These are phyloP conservation scores for Aratinga solstitialis DNA, from an alignment of 2,797 vertebrate species.

Conservation along the genomic window DNA sequence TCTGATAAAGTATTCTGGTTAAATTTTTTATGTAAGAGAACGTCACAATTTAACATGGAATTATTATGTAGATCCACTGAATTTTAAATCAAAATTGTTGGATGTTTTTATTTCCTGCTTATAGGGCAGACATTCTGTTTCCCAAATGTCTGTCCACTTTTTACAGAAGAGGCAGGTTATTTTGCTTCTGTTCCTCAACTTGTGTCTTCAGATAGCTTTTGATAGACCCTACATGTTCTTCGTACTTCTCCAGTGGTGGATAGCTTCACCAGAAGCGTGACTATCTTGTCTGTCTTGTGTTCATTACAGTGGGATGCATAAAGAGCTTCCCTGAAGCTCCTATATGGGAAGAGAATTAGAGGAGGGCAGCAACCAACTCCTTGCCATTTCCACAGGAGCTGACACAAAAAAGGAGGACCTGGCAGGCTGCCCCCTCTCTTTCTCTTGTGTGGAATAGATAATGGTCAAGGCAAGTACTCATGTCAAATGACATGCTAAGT, in stretches of 20 bases:
- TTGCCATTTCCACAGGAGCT: neutral
- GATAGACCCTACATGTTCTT: neutral
- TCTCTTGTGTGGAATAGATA: neutral
- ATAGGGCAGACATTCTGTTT: neutral
- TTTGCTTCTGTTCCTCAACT: neutral
- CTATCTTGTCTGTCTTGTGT: neutral
- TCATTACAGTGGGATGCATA: neutral
- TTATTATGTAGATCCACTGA: neutral
- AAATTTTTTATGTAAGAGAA: neutral
- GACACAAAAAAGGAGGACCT: neutral
- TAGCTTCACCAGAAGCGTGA: neutral
- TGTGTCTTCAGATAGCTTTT: neutral
- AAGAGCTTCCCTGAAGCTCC: neutral
- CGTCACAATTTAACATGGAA: neutral
- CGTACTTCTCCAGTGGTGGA: neutral
- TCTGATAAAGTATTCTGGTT: neutral
- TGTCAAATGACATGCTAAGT: neutral
- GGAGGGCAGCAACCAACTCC: neutral
- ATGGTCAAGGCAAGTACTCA: rapidly evolving
- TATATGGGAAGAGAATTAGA: neutral
- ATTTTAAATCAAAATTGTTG: neutral
- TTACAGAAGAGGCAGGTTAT: neutral
- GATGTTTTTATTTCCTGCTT: neutral
- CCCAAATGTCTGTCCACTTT: neutral
- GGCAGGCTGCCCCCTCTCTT: neutral